phyloP scores from a whole-genome alignment of 2,888 invertebrate species.

The Crioceris asparagi region DNA sequence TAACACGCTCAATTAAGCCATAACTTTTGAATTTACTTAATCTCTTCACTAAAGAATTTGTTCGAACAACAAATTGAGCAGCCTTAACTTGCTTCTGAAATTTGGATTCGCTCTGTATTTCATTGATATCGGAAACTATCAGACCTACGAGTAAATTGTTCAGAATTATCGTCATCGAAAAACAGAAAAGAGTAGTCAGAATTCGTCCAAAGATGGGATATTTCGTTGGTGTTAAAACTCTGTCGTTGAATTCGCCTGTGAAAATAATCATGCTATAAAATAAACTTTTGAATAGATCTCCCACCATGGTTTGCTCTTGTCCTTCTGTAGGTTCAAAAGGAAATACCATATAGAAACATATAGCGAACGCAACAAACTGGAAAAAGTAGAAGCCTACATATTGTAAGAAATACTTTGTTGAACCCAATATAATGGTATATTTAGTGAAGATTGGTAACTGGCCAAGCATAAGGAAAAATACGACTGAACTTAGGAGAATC shows the following conservation, averaged over 20 bases:
- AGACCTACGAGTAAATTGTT: conserved; percentile 25
- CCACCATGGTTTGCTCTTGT: background rate
- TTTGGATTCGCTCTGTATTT: conserved; percentile 19
- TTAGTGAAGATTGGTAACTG: conserved; percentile 22
- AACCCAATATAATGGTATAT: conserved; percentile 23
- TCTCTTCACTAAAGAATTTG: conserved; percentile 16
- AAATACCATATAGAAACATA: conserved; percentile 23
- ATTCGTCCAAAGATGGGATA: conserved; percentile 21
- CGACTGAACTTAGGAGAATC: conserved; percentile 19
- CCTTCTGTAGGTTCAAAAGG: conserved; percentile 5
- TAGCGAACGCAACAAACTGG: conserved; percentile 23
- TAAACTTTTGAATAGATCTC: conserved; percentile 16
- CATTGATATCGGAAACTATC: conserved; percentile 24
- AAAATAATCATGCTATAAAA: conserved; percentile 22
- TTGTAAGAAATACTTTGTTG: conserved; percentile 22
- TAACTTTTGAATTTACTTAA: conserved; percentile 13
- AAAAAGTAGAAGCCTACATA: conserved; percentile 24
- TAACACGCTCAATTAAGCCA: conserved; percentile 9
- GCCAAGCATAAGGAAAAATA: conserved; percentile 19
- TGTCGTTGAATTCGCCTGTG: conserved; percentile 23
- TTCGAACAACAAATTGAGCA: conserved; percentile 20
- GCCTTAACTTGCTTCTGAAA: conserved; percentile 21
- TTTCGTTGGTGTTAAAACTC: conserved; percentile 15
- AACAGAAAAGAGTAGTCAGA: conserved; percentile 22
- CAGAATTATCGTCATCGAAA: conserved; percentile 25